Evolutionary conservation across 2,797 vertebrate genomes (phyloP), one percentile per base, ranked within the genome.

Genomic region (Gobio occitaniae): DNA sequence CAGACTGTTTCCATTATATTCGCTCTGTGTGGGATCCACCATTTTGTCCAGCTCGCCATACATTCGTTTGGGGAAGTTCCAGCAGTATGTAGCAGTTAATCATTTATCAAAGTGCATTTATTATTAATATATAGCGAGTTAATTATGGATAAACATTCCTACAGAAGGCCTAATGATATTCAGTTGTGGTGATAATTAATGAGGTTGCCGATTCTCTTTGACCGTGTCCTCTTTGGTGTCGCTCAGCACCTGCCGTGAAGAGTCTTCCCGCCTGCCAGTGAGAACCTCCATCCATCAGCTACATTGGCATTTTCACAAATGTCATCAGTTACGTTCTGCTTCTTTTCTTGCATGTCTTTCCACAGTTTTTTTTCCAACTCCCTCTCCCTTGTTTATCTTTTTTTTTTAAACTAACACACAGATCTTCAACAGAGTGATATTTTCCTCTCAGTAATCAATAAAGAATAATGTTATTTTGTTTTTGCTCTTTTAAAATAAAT

Each of bases 71-170:
- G 86, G 52, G 19, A 87, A 80, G 79, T 88, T 92, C 83, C 44
- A 88, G 79, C 87, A 79, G 82, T 76, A 88, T 90, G 90, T 93
- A 88, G 78, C 72, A 70, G 88, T 90, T 89, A 94, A 93, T 92
- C 91, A 92, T 90, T 88, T 6, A 89, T 92, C 74, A 87, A 81
- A 80, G 88, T 76, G 66, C 87, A 94, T 95, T 83, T 87, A 94
- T 95, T 93, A 95, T 95, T 94, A 94, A 90, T 85, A 86, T 81
- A 80, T 86, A 87, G 41, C 77, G 88, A 89, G 87, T 95, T 92
- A 94, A 95, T 95, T 94, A 95, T 94, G 89, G 91, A 95, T 95
- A 92, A 89, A 88, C 87, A 91, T 83, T 91, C 90, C 92, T 91
- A 89, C 88, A 84, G 91, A 92, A 91, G 89, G 52, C 87, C 93